Evolutionary conservation across 2,888 invertebrate genomes (phyloP), one percentile per base, ranked within the genome.

Genomic region (Folsomia manolachei): DNA sequence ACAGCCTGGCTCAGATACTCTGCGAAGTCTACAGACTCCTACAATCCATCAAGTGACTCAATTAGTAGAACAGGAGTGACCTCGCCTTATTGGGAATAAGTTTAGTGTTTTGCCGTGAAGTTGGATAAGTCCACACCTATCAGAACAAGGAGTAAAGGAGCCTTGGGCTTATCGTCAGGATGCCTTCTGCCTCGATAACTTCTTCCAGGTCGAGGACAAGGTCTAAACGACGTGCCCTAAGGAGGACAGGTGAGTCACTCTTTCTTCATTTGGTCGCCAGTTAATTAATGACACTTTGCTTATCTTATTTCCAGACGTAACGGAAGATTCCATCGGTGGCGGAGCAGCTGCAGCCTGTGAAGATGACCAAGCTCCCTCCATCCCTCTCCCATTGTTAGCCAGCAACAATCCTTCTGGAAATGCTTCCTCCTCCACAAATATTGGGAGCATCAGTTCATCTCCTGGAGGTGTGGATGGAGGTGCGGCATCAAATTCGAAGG

Each of bases 151-250:
- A 14, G 39, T n/a, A 39, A 4, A 9, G 39, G 39, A 9, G 39
- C 7, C 39, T 14, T 39, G 39, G 39, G 39, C 39, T 9, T 9
- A 39, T 14, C 7, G 26, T 86, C 86, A 91, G 89, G 87, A 93
- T 94, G 94, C 94, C 94, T 89, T 94, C 94, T 89, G 94, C 94
- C 88, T 94, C 94, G 86, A 93, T 94, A 87, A 92, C 93, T 85
- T 92, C 93, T 85, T 92, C 93, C 86, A 92, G 93, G 7, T 19
- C 56, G 86, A 90, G 93, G 88, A 92, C 92, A 24, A 90, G 94
- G 86, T 94, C 94, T 85, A 89, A 93, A 85, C 91, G 94, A 88
- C 93, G 94, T 91, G 92, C 91, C 85, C 91, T 91, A 83, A 93
- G 93, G 87, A 89, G 94, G 84, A 92, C 91, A 21, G 70, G 61